Evolutionary conservation across 2,888 invertebrate species (phyloP).

Genomic region (Blastobasis adustella): DNA sequence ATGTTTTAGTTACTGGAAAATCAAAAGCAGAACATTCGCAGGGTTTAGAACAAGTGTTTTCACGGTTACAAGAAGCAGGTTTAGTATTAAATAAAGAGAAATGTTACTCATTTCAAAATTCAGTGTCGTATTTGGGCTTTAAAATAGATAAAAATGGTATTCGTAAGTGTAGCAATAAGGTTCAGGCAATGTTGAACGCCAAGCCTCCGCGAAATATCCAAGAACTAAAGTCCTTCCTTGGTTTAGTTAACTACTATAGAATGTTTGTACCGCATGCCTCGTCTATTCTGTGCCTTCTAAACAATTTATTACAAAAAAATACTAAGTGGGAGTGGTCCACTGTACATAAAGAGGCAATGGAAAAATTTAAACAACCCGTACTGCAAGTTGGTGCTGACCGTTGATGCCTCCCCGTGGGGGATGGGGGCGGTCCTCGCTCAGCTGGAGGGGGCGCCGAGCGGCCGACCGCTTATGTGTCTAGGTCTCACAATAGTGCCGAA

Average conservation of each 20-base stretch:
- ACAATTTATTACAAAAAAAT: neutral
- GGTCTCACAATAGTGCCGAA: too few relatives aligned
- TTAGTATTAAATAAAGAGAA: constrained; percentile 2
- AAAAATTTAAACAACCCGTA: too few relatives aligned
- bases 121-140: neutral
- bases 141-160: neutral
- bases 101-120: too few relatives aligned
- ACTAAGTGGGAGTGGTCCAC: neutral
- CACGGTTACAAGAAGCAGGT: constrained; percentile 13
- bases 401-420: too few relatives aligned
- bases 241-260: neutral
- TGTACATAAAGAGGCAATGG: too few relatives aligned
- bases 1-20: constrained; percentile 7
- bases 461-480: too few relatives aligned
- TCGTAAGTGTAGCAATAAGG: neutral
- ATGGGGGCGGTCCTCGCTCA: too few relatives aligned
- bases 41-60: constrained; percentile 9
- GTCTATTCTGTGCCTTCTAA: neutral
- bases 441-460: too few relatives aligned
- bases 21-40: neutral
- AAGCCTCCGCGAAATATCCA: neutral
- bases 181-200: neutral
- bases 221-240: neutral
- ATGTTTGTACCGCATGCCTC: neutral
- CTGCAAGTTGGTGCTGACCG: too few relatives aligned